Conservation (phyloP, 92 coral and sea anemone genomes). For the Epizoanthus scotinus region DNA sequence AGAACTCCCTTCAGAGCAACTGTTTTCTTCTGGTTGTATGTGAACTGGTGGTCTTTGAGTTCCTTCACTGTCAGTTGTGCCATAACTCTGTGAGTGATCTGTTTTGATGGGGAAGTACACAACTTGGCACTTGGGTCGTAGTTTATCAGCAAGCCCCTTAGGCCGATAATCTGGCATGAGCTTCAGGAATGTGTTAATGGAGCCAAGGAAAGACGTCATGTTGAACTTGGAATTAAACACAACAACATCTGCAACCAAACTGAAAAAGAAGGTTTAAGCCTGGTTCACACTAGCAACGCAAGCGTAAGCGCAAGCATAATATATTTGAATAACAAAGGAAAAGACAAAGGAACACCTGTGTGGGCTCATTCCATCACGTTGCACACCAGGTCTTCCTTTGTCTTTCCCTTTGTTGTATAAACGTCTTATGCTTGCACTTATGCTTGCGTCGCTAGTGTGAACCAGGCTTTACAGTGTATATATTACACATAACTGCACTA, state of each 20-base stretch:
- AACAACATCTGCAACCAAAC: conserved; percentile 93
- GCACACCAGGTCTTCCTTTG: too few species aligned
- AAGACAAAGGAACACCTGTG: too few species aligned
- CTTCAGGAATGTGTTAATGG: conserved; percentile 77
- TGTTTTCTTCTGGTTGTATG: neutral
- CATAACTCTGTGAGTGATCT: neutral
- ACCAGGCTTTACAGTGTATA: too few species aligned
- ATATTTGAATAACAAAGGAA: too few species aligned
- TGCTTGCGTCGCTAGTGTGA: too few species aligned
- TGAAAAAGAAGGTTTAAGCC: conserved; percentile 39
- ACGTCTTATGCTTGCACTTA: too few species aligned
- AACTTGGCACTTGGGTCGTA: conserved; percentile 83
- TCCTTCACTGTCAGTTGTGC: neutral
- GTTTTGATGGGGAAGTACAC: conserved; percentile 71
- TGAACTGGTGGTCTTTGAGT: neutral
- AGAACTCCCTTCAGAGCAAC: neutral
- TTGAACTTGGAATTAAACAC: conserved; percentile 93
- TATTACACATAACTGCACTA: too few species aligned
- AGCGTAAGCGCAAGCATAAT: too few species aligned
- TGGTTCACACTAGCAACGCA: too few species aligned
- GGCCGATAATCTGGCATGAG: conserved; percentile 94
- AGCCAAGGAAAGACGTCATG: conserved; percentile 85
- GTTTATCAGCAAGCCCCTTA: conserved; percentile 59
- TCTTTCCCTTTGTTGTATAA: too few species aligned
- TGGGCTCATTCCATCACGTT: too few species aligned